phyloP scores from a whole-genome alignment of 2,113 vertebrate genomes.

The human (Homo sapiens) region GRCh38 chr4:61852501-61853000 shows the following conservation, averaged over 20 bases:
- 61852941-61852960: neutral
- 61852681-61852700: neutral
- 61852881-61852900: neutral
- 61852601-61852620: neutral
- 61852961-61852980: neutral
- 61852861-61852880: too few relatives aligned
- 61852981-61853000: neutral
- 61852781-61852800: neutral
- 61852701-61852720: conserved; percentile 21
- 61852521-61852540: neutral
- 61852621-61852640: neutral
- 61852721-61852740: conserved; percentile 1
- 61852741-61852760: conserved; percentile 8
- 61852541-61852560: neutral
- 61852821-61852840: too few relatives aligned
- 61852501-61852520: neutral
- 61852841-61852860: too few relatives aligned
- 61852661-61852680: neutral
- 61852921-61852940: neutral
- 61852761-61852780: neutral
- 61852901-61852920: neutral
- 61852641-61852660: neutral
- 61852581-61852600: neutral
- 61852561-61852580: neutral
- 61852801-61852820: neutral